Evolutionary conservation across 92 coral and sea anemone genomes (phyloP), one percentile per base, ranked within the genome.

Genomic region (Porites lobata): DNA sequence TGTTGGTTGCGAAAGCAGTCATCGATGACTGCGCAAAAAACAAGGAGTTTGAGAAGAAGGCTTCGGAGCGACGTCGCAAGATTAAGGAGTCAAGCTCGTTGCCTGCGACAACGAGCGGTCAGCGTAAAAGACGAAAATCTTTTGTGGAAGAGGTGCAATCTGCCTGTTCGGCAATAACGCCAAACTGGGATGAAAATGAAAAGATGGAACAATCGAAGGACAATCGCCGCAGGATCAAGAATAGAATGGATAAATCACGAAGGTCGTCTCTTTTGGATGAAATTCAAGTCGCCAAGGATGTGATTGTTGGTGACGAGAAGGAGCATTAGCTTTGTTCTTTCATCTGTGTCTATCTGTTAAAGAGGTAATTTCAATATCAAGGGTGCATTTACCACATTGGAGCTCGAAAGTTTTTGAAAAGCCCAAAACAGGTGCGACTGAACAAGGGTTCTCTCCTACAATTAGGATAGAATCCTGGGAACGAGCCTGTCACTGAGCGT

Each of bases 31-130:
- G 9, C 8, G 29, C 32, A 0, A 68, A 69, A 52, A 68, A 81
- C 32, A 69, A 69, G 18, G 13, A 68, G 43, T 54, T 67, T 24
- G 85, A 81, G 18, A 15, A 69, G 56, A 81, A 56, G 20, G 85
- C 85, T 17, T 68, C 66, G 3, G 76, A 69, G n/a, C 77, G 76
- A 12, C 66, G 85, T 1, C 66, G 53, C 0, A 66, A 68, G 6
- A 81, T 81, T 19, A 69, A 68, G 11, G 1, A 54, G n/a, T 54
- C 43, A 24, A 52, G 4, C 65, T 22, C 20, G 6, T 57, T 26
- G 21, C 52, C 20, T 14, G 51, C 0, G 12, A 22, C 64, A 22
- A 4, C 11, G 6, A 4, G n/a, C 24, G 75, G 7, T 17, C 13
- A 21, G 32, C 24, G 29, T 1, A 59, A 18, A 17, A 13, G 67